Base-by-base conservation (phyloP, 2,888 invertebrate genomes). In the Listrodromus nycthemerus region DNA sequence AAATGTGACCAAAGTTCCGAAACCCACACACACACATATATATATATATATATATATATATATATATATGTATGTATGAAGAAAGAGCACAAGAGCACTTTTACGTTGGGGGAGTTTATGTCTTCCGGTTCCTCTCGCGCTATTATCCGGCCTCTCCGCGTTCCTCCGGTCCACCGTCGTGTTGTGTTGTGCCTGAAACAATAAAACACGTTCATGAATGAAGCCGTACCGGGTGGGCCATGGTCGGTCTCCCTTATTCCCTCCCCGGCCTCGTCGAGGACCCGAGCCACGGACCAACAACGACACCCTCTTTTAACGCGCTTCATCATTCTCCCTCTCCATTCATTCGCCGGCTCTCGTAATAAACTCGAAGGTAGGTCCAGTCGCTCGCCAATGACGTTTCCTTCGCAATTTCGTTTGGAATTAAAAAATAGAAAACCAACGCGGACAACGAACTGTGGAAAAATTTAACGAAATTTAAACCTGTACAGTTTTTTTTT, bases 121-220 rank as follows among this genome's bases (percentile, higher is more conserved):
- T 86, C 89, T 92, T 92, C 92, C 92, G 92, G 91, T 92, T 91
- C 91, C 90, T 91, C 88, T 86, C 88, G 86, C 86, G 89, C 89
- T 90, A 91, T 89, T 91, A 90, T 90, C 88, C 89, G 89, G 88
- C 86, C 89, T 88, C 90, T 89, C 88, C 86, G 86, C 88, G 87
- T 89, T 89, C 86, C 88, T 87, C 87, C 87, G 85, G 86, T 87
- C 58, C 87, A 41, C 41, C 41, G 87, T 88, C 88, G 89, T 87
- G 89, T 90, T 88, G 89, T 88, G 90, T 90, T 91, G 87, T 89
- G 90, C 87, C 90, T 91, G 90, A 89, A 92, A 91, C 92, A 91
- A 92, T 92, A 92, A 92, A 92, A 92, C 91, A 92, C 90, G 86
- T 92, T 91, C 87, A 90, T 91, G 92, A 92, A 92, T 92, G 92